Conservation (phyloP, 2,888 invertebrate genomes). For the Venusia cambrica region DNA sequence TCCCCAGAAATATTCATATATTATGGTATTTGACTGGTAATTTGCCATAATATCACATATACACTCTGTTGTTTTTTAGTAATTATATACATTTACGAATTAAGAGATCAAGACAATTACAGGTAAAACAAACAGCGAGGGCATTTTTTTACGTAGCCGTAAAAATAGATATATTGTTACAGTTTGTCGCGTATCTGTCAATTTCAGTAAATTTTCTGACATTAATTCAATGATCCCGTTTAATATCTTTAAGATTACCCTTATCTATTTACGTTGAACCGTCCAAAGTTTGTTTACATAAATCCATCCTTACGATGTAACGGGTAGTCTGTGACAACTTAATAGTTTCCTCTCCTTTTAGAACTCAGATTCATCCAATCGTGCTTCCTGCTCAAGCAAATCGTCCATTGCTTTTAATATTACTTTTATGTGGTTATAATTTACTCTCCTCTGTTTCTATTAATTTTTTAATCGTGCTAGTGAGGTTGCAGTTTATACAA, state of each 20-base stretch:
- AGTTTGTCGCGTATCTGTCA: neutral
- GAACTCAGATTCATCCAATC: conserved; percentile 43
- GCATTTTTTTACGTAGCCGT: no score
- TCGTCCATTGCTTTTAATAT: conserved; percentile 31
- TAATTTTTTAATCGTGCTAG: neutral
- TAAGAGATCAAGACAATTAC: no score
- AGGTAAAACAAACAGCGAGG: no score
- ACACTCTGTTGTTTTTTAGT: no score
- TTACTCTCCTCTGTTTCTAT: no score
- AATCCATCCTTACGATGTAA: conserved; percentile 63
- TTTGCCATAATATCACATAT: no score
- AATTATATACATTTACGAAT: no score
- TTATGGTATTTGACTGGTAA: no score
- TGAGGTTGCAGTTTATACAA: neutral
- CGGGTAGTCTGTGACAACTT: conserved; percentile 64
- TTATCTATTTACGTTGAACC: conserved; percentile 47
- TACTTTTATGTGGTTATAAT: conserved; percentile 15
- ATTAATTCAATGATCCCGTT: conserved; percentile 7
- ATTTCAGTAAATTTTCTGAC: neutral
- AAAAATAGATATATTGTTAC: no score
- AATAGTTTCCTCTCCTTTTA: conserved; percentile 70
- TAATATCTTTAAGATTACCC: conserved; percentile 30
- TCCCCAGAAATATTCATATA: no score
- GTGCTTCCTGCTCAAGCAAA: conserved; percentile 42
- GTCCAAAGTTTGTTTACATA: conserved; percentile 42